These are phyloP conservation scores for Rhinichthys osculus DNA, from an alignment of 2,797 vertebrate species.

Conservation along the genomic window DNA sequence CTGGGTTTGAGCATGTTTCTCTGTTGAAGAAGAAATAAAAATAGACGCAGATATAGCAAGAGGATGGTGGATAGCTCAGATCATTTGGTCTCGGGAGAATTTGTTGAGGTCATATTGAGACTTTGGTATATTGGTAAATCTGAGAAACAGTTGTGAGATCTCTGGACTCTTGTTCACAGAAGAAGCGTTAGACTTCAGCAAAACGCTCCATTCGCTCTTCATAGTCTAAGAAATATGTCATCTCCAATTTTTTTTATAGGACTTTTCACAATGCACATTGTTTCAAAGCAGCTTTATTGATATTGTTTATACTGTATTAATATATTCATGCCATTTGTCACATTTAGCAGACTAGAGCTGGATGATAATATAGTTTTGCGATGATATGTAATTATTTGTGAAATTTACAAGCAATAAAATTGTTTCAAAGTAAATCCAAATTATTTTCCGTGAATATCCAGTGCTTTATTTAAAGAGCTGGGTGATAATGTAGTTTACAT, in stretches of 20 bases:
- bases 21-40: background rate
- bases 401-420: too few species aligned
- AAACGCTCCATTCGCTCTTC: background rate
- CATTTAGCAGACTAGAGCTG: background rate
- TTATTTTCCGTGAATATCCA: background rate
- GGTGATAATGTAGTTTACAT: background rate
- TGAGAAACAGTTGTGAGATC: constrained; percentile 2
- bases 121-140: background rate
- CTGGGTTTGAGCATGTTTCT: background rate
- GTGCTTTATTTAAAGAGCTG: background rate
- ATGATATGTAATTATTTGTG: background rate
- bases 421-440: background rate
- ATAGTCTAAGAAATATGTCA: background rate
- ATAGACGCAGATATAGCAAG: background rate
- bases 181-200: too few species aligned
- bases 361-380: background rate
- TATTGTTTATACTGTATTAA: background rate
- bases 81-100: background rate
- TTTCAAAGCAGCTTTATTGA: background rate
- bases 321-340: background rate
- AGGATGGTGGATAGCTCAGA: background rate
- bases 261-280: background rate
- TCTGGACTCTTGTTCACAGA: background rate
- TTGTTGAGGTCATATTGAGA: background rate
- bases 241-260: background rate